Percentiles rank a stretch among this genome's conserved stretches.
Conservation (phyloP, 2,888 invertebrate genomes). For the Camponotus fellah region DNA sequence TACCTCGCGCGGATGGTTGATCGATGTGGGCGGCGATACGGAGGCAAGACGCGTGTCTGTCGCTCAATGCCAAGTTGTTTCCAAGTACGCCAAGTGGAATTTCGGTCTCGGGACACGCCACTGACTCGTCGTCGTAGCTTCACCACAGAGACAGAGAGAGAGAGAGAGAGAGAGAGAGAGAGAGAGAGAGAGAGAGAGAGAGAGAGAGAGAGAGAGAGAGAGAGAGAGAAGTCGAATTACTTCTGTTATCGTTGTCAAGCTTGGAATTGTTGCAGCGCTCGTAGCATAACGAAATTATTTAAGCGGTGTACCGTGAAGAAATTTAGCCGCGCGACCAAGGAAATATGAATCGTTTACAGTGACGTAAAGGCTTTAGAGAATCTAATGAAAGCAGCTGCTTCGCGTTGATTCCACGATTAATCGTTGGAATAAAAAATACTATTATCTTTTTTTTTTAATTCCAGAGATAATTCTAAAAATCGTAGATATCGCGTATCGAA, state of each 20-base stretch:
- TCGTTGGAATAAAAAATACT: background rate
- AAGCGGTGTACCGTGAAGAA: conserved; percentile 48
- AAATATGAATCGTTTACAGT: conserved; percentile 23
- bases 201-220: background rate
- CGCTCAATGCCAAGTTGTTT: conserved; percentile 57
- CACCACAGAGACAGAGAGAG: background rate
- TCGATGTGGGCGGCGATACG: conserved; percentile 48
- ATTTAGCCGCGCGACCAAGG: conserved; percentile 25
- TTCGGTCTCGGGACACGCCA: conserved; percentile 50
- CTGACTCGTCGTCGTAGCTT: conserved; percentile 39
- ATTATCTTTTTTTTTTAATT: background rate
- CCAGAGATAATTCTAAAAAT: background rate
- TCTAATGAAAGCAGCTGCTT: background rate
- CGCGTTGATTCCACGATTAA: background rate
- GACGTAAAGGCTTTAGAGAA: background rate
- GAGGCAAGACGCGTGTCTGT: conserved; percentile 53
- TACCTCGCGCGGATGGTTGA: conserved; percentile 42
- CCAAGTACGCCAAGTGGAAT: conserved; percentile 55
- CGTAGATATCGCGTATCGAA: background rate
- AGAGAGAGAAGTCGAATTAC: conserved; percentile 35
- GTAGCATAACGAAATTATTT: conserved; percentile 48
- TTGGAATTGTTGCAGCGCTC: conserved; percentile 37
- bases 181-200: background rate
- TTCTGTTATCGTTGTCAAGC: conserved; percentile 51
- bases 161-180: background rate